phyloP scores from a whole-genome alignment of 2,113 vertebrate species.

The Tretioscincus oriximinensis region DNA sequence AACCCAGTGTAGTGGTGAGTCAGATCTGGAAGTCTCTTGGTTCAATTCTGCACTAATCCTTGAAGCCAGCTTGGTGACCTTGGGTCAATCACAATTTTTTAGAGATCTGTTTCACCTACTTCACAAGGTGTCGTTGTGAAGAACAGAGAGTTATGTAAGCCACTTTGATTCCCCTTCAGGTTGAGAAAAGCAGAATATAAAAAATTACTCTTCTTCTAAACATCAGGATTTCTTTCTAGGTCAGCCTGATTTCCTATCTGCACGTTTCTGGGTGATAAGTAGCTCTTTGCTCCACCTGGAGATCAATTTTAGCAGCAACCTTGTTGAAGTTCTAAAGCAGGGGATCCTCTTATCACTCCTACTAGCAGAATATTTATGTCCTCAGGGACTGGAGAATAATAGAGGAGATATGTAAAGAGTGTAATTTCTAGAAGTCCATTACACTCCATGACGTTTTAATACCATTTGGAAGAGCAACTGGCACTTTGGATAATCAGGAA shows the following conservation, averaged over 20 bases:
- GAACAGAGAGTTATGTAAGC: too few relatives aligned
- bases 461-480: neutral
- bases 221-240: too few relatives aligned
- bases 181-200: neutral
- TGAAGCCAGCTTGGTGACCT: too few relatives aligned
- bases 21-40: too few relatives aligned
- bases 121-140: too few relatives aligned
- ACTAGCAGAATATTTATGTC: neutral
- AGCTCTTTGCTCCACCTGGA: neutral
- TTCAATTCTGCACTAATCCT: too few relatives aligned
- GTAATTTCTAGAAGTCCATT: too few relatives aligned
- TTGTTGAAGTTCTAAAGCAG: neutral
- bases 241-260: rapidly evolving
- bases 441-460: neutral
- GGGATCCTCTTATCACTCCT: too few relatives aligned
- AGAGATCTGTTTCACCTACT: too few relatives aligned
- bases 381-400: neutral
- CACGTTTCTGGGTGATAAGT: neutral
- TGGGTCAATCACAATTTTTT: too few relatives aligned
- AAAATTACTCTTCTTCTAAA: too few relatives aligned
- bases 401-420: neutral
- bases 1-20: neutral
- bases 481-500: neutral
- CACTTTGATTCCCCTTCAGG: too few relatives aligned
- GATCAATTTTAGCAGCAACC: neutral